Conservation (phyloP, 1,140 invertebrate species). For the Zaprionus taronus region DNA sequence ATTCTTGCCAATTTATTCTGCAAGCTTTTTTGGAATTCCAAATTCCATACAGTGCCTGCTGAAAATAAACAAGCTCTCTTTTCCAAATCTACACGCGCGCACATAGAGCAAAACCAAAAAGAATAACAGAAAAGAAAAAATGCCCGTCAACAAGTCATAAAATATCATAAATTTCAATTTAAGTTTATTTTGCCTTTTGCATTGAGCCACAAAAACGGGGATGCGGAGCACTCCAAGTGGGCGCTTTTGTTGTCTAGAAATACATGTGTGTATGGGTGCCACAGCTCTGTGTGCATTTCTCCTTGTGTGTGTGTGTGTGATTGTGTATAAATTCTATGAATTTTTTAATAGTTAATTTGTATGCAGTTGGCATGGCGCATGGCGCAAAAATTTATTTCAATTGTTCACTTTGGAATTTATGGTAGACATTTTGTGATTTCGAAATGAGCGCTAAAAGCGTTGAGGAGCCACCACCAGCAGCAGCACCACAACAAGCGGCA, state of each 20-base stretch:
- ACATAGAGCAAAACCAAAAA: constrained; percentile 12
- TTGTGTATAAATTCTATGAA: constrained; percentile 80
- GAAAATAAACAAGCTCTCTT: constrained; percentile 45
- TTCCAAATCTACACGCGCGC: constrained; percentile 32
- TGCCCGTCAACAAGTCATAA: constrained; percentile 79
- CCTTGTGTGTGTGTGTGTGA: constrained; percentile 47
- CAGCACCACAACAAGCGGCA: constrained; percentile 10
- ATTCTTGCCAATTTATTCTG: constrained; percentile 25
- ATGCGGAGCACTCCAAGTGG: constrained; percentile 50
- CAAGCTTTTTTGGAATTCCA: constrained; percentile 38
- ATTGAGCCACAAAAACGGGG: constrained; percentile 34
- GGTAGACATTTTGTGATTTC: constrained; percentile 82
- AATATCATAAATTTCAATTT: constrained; percentile 83
- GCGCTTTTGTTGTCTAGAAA: constrained; percentile 56
- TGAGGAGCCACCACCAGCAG: constrained; percentile 13
- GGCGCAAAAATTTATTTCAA: constrained; percentile 83
- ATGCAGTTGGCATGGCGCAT: constrained; percentile 78
- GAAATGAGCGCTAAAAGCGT: constrained; percentile 67
- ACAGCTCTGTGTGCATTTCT: constrained; percentile 2
- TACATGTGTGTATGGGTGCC: constrained; percentile 5
- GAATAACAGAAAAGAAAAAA: constrained; percentile 24
- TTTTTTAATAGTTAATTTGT: constrained; percentile 83
- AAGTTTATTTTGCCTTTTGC: constrained; percentile 76
- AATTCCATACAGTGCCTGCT: constrained; percentile 42
- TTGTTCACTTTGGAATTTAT: constrained; percentile 83